phyloP scores from a whole-genome alignment of 37 sponge, comb jelly and placozoan species.

The Spongilla lacustris region DNA sequence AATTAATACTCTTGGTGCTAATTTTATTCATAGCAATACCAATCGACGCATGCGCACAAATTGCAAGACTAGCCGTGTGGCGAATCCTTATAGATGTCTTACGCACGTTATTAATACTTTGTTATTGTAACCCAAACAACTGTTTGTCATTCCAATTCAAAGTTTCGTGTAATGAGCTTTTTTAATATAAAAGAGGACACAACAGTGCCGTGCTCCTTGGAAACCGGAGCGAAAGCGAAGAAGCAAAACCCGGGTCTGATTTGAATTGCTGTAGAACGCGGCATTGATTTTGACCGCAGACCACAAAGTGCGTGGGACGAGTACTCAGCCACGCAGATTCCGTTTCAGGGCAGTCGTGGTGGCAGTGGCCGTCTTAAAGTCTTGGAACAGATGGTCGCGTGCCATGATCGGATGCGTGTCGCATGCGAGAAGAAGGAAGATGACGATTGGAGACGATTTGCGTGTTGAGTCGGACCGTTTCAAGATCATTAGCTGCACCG shows the following conservation, averaged over 20 bases:
- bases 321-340: neutral
- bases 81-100: neutral
- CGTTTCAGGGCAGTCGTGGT: neutral
- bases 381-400: neutral
- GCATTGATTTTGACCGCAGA: neutral
- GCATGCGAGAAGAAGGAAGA: constrained; percentile 1
- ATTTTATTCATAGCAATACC: neutral
- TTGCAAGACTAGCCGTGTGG: neutral
- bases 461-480: constrained; percentile 12
- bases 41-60: neutral
- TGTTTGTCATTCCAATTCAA: neutral
- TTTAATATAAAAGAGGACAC: neutral
- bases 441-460: constrained; percentile 57
- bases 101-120: neutral
- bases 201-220: neutral
- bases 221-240: neutral
- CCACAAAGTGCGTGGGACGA: constrained; percentile 1
- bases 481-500: constrained; percentile 51
- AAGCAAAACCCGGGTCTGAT: neutral
- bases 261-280: neutral
- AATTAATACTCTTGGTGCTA: neutral
- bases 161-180: neutral
- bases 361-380: neutral
- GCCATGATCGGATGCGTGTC: constrained; percentile 1
- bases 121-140: neutral